phyloP scores from a whole-genome alignment of 92 coral and sea anemone genomes.

The Palythoa grandis region DNA sequence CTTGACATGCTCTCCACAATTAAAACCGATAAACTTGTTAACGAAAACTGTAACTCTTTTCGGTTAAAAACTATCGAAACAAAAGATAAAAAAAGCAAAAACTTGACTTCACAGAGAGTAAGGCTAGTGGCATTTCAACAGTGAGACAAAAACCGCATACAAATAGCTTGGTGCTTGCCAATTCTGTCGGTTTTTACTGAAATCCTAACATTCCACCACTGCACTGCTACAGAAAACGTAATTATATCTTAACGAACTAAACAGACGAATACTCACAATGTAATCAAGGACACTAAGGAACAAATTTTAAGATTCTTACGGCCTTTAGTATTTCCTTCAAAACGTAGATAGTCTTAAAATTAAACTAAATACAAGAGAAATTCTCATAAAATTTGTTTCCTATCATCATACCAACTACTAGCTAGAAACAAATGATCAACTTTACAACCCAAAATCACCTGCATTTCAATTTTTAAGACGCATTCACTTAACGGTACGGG shows the following conservation, averaged over 20 bases:
- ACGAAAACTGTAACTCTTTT: not conserved
- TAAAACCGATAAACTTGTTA: not conserved
- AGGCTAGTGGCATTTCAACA: too few relatives aligned
- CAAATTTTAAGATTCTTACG: not conserved
- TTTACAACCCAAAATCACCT: not conserved
- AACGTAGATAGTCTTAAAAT: too few relatives aligned
- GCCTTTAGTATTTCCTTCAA: not conserved
- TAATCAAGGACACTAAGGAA: not conserved
- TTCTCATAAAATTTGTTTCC: not conserved
- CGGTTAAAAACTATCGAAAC: not conserved
- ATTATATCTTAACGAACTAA: not conserved
- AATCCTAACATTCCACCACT: not conserved
- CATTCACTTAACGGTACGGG: slow-evolving; percentile 19
- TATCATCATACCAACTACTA: not conserved
- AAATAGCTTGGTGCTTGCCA: not conserved
- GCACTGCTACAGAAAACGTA: not conserved
- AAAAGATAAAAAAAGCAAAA: not conserved
- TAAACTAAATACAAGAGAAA: not conserved
- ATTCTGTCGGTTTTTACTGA: not conserved
- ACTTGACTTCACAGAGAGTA: not conserved
- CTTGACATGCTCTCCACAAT: not conserved
- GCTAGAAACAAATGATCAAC: not conserved
- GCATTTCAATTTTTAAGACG: not conserved
- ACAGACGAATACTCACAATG: not conserved
- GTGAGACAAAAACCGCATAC: not conserved